Base-by-base conservation (phyloP, 1,140 invertebrate genomes). In the Scylla paramamosain region DNA sequence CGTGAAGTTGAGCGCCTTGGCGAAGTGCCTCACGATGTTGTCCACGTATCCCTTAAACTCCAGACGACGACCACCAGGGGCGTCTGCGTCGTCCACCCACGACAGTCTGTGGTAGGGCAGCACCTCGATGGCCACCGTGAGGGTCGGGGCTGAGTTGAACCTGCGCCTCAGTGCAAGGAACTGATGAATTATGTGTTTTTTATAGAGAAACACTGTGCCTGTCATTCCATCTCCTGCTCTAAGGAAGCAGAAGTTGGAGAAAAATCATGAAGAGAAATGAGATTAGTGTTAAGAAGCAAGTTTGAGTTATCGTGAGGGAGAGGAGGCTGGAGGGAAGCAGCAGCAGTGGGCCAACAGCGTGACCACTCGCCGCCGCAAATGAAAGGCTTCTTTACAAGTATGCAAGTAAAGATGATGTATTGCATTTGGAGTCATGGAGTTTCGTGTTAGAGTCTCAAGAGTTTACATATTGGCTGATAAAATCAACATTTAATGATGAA, bases 1-100 rank as follows among this genome's bases (percentile, higher is more conserved):
- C 86, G 86, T 88, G 31, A 88, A 88, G 45, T 88, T 88, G n/a
- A 88, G 28, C 32, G 32, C 86, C 28, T 32, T 25, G 86, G 86
- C 86, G 25, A 88, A 46, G 25, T 88, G n/a, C 31, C n/a, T 39
- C 4, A 88, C 86, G 31, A 88, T 20, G 31, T 29, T 88, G 31
- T 88, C 45, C 25, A 46, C 31, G 16, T 39, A 39, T 45, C 86
- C 86, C 4, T 14, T 31, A 32, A 45, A 88, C 8, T 29, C 4
- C 86, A 88, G 31, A 29, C 86, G 86, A 7, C 45, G 86, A 2
- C 86, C 86, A 88, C 86, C 86, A 88, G 31, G 31, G n/a, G 86
- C 86, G 45, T 88, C 86, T 4, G 31, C 10, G 45, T 88, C 86
- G 10, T 88, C 10, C 10, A 46, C 25, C 86, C 86, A 88, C 4